Evolutionary conservation across 2,888 invertebrate species (phyloP), one percentile per base, ranked within the genome.

Genomic region (Beris morrisii): DNA sequence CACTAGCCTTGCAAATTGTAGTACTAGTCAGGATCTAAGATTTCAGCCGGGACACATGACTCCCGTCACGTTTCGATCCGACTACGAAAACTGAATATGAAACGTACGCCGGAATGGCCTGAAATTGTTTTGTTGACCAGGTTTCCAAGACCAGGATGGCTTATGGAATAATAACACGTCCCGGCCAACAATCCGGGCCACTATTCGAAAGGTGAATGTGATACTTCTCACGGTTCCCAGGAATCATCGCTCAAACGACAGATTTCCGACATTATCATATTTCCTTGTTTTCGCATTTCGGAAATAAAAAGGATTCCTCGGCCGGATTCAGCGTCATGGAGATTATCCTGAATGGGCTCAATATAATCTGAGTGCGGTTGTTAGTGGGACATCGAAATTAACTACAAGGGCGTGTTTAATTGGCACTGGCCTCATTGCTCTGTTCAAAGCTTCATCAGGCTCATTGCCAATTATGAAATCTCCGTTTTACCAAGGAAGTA

Each of bases 111-210:
- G 52, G 11, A 57, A 57, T 64, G 64, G 64, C 64, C 52, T 53
- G 64, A 58, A 55, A 66, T 69, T 69, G 68, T 66, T 66, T 66
- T 66, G 66, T 66, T 66, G 68, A 69, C 68, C 66, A 69, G 59
- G 59, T 56, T 68, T 64, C 63, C 22, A 22, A 3, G 22, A 22
- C 22, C 22, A 3, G 22, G 22, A 65, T 64, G 53, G 58, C 53
- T 46, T 59, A 55, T 30, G 54, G 66, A 46, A 68, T 66, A 66
- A 68, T 68, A 68, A 68, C 68, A 68, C 66, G 68, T 64, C 64
- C 45, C 64, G 54, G 13, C 44, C 30, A 38, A 46, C 31, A 45
- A 58, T 46, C 45, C 45, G 45, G 11, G 30, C 28, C 30, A 45
- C 28, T 12, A 52, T 52, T 28, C 7, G 3, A 13, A 12, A 48